Evolutionary conservation across 2,797 vertebrate species (phyloP).

Genomic region (Hoplostethus mediterraneus): DNA sequence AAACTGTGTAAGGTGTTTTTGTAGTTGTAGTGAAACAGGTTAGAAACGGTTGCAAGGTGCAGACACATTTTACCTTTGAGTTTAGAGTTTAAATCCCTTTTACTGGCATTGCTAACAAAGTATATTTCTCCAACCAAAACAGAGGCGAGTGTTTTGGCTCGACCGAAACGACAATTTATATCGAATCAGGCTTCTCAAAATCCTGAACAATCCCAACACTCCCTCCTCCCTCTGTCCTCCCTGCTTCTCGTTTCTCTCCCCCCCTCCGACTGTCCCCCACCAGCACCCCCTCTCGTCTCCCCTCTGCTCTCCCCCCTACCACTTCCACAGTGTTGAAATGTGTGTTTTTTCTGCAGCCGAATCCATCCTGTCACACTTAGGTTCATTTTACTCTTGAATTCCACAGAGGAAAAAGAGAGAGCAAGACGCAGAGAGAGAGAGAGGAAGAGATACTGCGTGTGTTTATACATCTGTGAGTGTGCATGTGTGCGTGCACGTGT

Average conservation of each 20-base stretch:
- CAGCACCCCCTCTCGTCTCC: slow-evolving; percentile 30
- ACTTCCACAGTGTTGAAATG: slow-evolving; percentile 67
- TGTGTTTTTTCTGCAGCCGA: slow-evolving; percentile 72
- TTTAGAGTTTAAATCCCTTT: too few relatives aligned
- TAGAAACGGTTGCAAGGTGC: too few relatives aligned
- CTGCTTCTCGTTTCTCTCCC: neutral
- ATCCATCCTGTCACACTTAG: slow-evolving; percentile 72
- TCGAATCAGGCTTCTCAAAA: slow-evolving; percentile 33
- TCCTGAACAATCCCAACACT: slow-evolving; percentile 25
- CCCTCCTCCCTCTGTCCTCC: neutral
- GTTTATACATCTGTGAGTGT: slow-evolving; percentile 17
- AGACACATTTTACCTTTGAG: too few relatives aligned
- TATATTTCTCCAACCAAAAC: too few relatives aligned
- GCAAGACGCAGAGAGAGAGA: slow-evolving; percentile 13
- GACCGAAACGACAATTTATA: neutral
- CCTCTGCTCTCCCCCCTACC: slow-evolving; percentile 28
- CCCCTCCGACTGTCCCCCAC: neutral
- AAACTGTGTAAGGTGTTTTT: neutral
- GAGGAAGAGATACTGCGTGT: slow-evolving; percentile 39
- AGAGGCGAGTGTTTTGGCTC: too few relatives aligned
- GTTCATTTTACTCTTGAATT: slow-evolving; percentile 74
- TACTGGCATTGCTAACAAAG: too few relatives aligned
- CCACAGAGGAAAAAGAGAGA: slow-evolving; percentile 53
- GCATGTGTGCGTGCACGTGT: slow-evolving; percentile 37
- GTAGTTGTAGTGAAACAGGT: too few relatives aligned